Conservation (phyloP, 2,797 vertebrate genomes). For the Discoglossus pictus region DNA sequence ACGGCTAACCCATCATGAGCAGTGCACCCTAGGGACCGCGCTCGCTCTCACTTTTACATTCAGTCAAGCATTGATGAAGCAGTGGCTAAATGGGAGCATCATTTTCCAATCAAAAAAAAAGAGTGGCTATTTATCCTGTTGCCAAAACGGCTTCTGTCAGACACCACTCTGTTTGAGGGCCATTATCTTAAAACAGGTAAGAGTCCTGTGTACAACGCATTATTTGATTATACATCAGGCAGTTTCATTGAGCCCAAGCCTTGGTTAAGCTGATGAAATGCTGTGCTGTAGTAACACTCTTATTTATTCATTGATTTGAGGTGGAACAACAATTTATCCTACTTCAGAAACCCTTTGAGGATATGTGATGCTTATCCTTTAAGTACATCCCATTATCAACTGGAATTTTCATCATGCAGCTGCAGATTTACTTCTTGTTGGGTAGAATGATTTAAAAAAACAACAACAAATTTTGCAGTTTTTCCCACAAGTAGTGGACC, state of each 20-base stretch:
- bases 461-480: neutral
- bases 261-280: conserved; percentile 52
- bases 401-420: neutral
- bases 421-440: neutral
- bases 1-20: conserved; percentile 81
- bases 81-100: conserved; percentile 73
- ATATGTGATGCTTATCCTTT: conserved; percentile 1
- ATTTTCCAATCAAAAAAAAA: conserved; percentile 58
- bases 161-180: conserved; percentile 13
- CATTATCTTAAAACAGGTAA: conserved; percentile 42
- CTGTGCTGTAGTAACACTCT: conserved; percentile 45
- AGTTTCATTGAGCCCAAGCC: conserved; percentile 9
- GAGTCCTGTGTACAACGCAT: conserved; percentile 30
- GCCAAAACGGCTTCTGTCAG: conserved; percentile 51
- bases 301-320: conserved; percentile 34
- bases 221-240: conserved; percentile 40
- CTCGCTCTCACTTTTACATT: conserved; percentile 70
- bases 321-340: conserved; percentile 27
- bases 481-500: neutral
- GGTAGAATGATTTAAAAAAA: too few species aligned
- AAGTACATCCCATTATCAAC: neutral
- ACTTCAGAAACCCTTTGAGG: neutral
- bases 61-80: conserved; percentile 69
- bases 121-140: conserved; percentile 70
- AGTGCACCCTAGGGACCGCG: conserved; percentile 70